Base-by-base conservation (phyloP, 2,797 vertebrate species). In the Octomys mimax region DNA sequence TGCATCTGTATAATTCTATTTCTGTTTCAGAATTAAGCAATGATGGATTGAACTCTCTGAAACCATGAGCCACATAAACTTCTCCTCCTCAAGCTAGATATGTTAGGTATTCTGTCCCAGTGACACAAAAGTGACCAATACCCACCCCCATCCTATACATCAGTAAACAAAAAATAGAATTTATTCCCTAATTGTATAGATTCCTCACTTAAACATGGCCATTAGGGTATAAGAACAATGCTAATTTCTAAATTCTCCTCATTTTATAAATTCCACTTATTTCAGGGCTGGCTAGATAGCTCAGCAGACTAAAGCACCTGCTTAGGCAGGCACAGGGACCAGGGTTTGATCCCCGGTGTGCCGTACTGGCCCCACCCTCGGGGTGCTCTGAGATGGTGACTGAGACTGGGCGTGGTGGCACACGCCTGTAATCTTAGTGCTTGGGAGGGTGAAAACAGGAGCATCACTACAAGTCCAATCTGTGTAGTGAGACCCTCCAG, bases 131-230 rank as follows among this genome's bases (percentile, higher is more conserved):
- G 13, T 49, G 73, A 46, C 73, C 49, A 46, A 46, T 75, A 31
- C 42, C 73, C 46, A 87, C 1, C 84, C 8, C 9, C 54, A 59
- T 66, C 2, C 9, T 71, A 54, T 33, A 89, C 2, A 49, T 49
- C 22, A 16, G 61, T 84, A 81, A 89, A 89, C 66, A 2, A 87
- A 61, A 92, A 62, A 83, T 7, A 90, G 52, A 88, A 79, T n/a
- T 24, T 57, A 28, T 82, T 92, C 7, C 0, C 39, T 87, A 87
- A 73, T 28, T 94, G 42, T 16, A 19, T 59, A 86, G 11, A 24
- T 77, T 46, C 78, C 54, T 93, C 31, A 36, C 31, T 83, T 92
- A 68, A 14, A 95, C 16, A 88, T 36, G 2, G 7, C 82, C 6
- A 84, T 71, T 36, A 57, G 39, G 6, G 36, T 59, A 11, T 6